Conservation (phyloP, 2,113 vertebrate genomes). For the Electrona antarctica region DNA sequence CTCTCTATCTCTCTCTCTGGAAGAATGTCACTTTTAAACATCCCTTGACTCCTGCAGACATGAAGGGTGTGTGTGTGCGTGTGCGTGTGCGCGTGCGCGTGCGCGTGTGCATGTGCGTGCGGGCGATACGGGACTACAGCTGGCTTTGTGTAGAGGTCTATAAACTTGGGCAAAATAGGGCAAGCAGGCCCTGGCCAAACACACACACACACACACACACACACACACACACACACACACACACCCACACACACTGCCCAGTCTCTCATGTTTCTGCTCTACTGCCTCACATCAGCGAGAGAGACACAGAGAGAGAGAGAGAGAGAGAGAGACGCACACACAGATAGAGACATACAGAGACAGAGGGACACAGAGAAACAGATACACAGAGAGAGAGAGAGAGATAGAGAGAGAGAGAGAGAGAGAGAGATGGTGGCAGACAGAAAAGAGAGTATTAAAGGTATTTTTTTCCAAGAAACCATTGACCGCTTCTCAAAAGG, state of each 20-base stretch:
- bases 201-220: too few species aligned
- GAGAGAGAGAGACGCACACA: background rate
- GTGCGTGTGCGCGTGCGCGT: conserved; percentile 9
- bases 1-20: too few species aligned
- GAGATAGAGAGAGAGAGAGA: background rate
- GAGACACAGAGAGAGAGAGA: background rate
- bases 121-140: background rate
- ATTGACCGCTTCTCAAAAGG: too few species aligned
- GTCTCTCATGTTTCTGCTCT: too few species aligned
- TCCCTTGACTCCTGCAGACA: background rate
- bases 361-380: background rate
- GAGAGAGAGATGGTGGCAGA: background rate
- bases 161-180: too few species aligned
- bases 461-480: too few species aligned
- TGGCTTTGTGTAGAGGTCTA: too few species aligned
- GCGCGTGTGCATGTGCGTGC: background rate
- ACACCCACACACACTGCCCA: too few species aligned
- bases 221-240: too few species aligned
- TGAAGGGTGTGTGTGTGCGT: conserved; percentile 4
- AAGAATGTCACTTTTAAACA: too few species aligned
- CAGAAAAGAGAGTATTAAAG: background rate
- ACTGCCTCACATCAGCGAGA: background rate
- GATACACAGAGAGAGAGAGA: background rate
- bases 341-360: background rate
- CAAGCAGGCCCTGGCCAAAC: too few species aligned